These are phyloP conservation scores for Drosophila meridionalis DNA, from an alignment of 2,888 invertebrate genomes.

Conservation along the genomic window DNA sequence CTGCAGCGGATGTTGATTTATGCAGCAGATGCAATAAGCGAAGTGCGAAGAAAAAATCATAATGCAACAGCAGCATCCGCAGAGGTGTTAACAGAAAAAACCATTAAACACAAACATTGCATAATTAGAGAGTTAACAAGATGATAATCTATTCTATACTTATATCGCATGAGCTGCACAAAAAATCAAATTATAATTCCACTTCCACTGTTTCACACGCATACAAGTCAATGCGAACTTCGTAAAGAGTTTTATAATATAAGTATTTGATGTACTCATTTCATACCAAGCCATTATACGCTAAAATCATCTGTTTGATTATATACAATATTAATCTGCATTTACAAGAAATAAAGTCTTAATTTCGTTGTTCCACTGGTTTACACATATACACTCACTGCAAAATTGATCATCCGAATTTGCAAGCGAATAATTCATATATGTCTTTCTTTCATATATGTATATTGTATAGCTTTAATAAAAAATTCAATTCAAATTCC, in stretches of 20 bases:
- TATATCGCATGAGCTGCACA: constrained; percentile 26
- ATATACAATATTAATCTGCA: too few species aligned
- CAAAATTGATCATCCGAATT: too few species aligned
- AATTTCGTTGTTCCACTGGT: too few species aligned
- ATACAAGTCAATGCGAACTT: neutral
- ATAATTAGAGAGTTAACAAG: constrained; percentile 40
- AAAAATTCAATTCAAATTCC: neutral
- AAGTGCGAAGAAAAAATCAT: constrained; percentile 42
- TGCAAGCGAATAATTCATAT: too few species aligned
- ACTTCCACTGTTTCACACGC: neutral
- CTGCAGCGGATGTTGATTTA: constrained; percentile 68
- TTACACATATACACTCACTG: too few species aligned
- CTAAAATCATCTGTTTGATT: too few species aligned
- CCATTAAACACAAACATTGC: constrained; percentile 28
- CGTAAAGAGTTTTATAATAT: neutral
- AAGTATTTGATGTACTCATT: neutral
- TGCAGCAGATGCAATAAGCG: constrained; percentile 60
- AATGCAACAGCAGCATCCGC: constrained; percentile 28
- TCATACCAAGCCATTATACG: too few species aligned
- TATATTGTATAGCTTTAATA: too few species aligned
- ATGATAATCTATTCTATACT: constrained; percentile 23
- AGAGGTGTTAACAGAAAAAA: constrained; percentile 50
- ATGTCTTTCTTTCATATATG: too few species aligned
- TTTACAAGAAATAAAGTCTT: too few species aligned
- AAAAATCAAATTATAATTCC: neutral